Evolutionary conservation across 2,113 vertebrate species (phyloP).

Genomic region (Peucedramus taeniatus): DNA sequence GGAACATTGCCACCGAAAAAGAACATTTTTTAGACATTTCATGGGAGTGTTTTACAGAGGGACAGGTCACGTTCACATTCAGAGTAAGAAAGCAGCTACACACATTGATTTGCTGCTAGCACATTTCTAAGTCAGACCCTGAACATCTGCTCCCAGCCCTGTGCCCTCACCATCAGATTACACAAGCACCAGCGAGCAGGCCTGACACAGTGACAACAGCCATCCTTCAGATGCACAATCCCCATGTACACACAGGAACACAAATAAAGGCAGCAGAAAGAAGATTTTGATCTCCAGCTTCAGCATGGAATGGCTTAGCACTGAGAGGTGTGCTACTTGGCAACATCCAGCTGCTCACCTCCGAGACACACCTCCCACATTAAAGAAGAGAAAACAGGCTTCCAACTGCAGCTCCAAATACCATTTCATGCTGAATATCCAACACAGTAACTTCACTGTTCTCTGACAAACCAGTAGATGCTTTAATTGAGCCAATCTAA

Average conservation of each 20-base stretch:
- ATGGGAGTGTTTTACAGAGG: not conserved
- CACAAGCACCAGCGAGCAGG: not conserved
- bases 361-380: slow-evolving; percentile 52
- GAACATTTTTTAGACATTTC: not conserved
- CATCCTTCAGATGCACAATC: not conserved
- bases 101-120: not conserved
- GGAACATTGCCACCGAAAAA: not conserved
- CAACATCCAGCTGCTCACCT: slow-evolving; percentile 28
- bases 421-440: slow-evolving; percentile 20
- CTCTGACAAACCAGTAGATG: slow-evolving; percentile 36
- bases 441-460: slow-evolving; percentile 69
- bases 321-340: slow-evolving; percentile 40
- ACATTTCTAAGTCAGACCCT: not conserved
- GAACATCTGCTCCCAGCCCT: slow-evolving; percentile 19
- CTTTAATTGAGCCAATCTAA: slow-evolving; percentile 68
- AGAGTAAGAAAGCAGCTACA: not conserved
- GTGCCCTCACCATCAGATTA: slow-evolving; percentile 22
- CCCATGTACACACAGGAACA: not conserved
- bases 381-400: slow-evolving; percentile 44
- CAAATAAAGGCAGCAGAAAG: slow-evolving; percentile 32
- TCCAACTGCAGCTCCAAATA: slow-evolving; percentile 64
- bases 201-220: not conserved
- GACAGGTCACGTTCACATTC: not conserved
- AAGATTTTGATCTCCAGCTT: slow-evolving; percentile 34
- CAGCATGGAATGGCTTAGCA: not conserved